Evolutionary conservation across 2,797 vertebrate genomes (phyloP).

Genomic region (Dendrocincla tyrannina): DNA sequence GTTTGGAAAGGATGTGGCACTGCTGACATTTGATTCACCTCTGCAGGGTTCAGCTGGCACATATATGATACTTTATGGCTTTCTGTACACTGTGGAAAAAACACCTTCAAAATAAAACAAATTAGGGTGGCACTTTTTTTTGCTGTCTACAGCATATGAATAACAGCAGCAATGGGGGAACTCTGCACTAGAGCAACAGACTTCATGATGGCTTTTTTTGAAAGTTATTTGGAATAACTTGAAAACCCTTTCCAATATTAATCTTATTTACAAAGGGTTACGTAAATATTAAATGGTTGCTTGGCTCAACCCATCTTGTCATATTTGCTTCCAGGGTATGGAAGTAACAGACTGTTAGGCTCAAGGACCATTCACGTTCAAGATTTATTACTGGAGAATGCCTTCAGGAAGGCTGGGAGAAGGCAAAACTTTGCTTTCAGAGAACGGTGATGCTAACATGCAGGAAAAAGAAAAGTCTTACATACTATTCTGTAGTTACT

Average conservation of each 20-base stretch:
- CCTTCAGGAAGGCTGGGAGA: not conserved
- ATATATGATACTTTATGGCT: accelerated
- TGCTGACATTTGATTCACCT: not conserved
- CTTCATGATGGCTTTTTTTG: not conserved
- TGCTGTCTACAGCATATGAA: not conserved
- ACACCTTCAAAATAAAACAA: not conserved
- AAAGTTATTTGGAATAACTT: not conserved
- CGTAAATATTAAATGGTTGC: not conserved
- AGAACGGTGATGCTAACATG: not conserved
- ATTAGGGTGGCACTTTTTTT: not conserved
- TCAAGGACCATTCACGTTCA: not conserved
- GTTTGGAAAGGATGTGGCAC: not conserved
- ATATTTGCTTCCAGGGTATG: not conserved
- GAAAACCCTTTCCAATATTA: not conserved
- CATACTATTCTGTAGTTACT: not conserved
- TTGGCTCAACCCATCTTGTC: not conserved
- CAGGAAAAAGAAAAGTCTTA: not conserved
- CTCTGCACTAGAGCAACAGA: not conserved
- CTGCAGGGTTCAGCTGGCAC: not conserved
- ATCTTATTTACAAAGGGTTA: not conserved
- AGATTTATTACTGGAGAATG: not conserved
- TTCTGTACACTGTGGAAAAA: not conserved
- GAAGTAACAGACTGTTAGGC: not conserved
- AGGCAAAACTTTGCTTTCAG: not conserved
- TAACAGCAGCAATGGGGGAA: not conserved